Conservation (phyloP, 2,113 vertebrate genomes). For the Misgurnus mizolepis region DNA sequence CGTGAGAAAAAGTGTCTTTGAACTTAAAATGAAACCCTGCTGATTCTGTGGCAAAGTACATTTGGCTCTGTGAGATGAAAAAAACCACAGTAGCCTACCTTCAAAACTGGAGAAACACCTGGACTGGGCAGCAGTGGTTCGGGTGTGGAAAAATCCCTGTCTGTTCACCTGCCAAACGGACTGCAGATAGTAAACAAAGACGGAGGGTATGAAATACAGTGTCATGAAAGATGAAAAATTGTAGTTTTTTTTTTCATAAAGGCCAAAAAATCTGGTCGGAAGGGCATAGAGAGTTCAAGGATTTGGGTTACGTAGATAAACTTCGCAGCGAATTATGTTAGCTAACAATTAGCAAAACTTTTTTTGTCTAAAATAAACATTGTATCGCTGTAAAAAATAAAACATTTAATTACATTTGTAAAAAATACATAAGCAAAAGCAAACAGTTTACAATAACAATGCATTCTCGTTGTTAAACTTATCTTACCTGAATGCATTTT, state of each 20-base stretch:
- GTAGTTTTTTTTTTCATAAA: neutral
- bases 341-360: too few relatives aligned
- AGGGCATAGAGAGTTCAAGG: too few relatives aligned
- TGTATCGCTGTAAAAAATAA: too few relatives aligned
- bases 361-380: too few relatives aligned
- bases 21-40: neutral
- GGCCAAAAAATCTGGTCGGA: neutral
- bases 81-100: neutral
- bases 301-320: too few relatives aligned
- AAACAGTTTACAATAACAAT: too few relatives aligned
- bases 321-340: too few relatives aligned
- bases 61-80: neutral
- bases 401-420: too few relatives aligned
- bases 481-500: too few relatives aligned
- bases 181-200: neutral
- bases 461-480: too few relatives aligned
- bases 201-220: neutral
- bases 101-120: neutral
- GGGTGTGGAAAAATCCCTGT: slow-evolving; percentile 10
- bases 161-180: neutral
- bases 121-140: neutral
- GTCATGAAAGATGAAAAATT: neutral
- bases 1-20: neutral
- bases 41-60: neutral
- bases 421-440: too few relatives aligned